These are phyloP conservation scores for Actenoides lindsayi DNA, from an alignment of 2,113 vertebrate species.

Conservation along the genomic window DNA sequence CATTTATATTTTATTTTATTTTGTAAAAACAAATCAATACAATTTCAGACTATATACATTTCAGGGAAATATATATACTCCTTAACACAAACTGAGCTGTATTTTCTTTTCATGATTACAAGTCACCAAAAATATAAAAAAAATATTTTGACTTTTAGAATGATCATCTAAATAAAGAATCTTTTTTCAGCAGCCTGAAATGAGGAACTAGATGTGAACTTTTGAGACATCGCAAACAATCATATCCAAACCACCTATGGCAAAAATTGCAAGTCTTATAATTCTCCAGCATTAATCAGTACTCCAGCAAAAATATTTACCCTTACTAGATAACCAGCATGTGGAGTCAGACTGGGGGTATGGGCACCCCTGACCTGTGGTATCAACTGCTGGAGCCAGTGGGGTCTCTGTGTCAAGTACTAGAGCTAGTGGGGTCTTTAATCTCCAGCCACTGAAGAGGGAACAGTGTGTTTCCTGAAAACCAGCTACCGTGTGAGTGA, in stretches of 20 bases:
- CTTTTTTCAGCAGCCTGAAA: neutral
- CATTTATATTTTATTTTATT: neutral
- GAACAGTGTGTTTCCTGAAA: neutral
- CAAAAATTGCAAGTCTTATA: neutral
- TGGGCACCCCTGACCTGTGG: neutral
- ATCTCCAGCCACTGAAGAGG: rapidly evolving
- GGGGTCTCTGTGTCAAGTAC: neutral
- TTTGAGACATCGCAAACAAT: neutral
- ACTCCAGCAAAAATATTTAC: neutral
- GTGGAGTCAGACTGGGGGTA: neutral
- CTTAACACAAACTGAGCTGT: neutral
- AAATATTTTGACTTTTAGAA: neutral
- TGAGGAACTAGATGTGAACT: neutral
- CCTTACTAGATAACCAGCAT: neutral
- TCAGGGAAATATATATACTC: neutral
- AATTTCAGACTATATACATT: neutral
- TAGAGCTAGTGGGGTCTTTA: rapidly evolving
- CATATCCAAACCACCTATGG: no score
- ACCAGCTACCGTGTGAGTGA: neutral
- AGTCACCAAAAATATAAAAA: neutral
- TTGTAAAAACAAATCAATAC: neutral
- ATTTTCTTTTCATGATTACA: neutral
- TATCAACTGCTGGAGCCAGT: neutral
- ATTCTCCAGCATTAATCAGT: neutral
- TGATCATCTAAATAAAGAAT: neutral